Conservation (phyloP, 2,797 vertebrate species). For the Cetoscarus ocellatus region DNA sequence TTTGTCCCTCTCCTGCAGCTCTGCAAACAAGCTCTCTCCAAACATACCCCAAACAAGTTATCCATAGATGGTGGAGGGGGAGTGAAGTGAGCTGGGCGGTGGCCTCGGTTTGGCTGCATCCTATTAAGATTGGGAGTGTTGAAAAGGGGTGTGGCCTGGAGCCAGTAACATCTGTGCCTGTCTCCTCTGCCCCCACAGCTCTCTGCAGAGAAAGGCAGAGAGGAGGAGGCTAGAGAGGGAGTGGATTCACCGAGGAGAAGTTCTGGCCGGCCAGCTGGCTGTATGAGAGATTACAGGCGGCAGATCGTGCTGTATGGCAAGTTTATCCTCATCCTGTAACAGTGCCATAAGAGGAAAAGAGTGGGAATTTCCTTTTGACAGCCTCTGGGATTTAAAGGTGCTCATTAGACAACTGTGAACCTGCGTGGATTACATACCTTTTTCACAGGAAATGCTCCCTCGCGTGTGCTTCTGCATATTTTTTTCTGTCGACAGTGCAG, state of each 20-base stretch:
- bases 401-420: conserved; percentile 57
- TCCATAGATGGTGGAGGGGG: conserved; percentile 30
- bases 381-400: conserved; percentile 43
- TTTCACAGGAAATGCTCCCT: conserved; percentile 57
- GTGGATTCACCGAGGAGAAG: conserved; percentile 54
- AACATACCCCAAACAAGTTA: conserved; percentile 71
- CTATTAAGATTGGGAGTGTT: conserved; percentile 82
- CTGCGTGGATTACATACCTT: conserved; percentile 66
- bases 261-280: conserved; percentile 66
- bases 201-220: conserved; percentile 75
- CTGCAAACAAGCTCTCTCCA: conserved; percentile 63
- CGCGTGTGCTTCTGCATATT: conserved; percentile 29
- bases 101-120: conserved; percentile 69
- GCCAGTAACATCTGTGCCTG: conserved; percentile 84
- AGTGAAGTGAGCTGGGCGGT: conserved; percentile 66
- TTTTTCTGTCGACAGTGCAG: conserved; percentile 61
- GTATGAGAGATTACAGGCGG: conserved; percentile 51
- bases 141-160: conserved; percentile 82
- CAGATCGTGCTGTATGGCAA: conserved; percentile 34
- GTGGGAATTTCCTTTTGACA: conserved; percentile 61
- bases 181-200: conserved; percentile 72
- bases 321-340: conserved; percentile 31
- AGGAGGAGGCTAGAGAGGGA: conserved; percentile 63
- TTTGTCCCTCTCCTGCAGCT: conserved; percentile 58
- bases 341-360: conserved; percentile 25